Evolutionary conservation across 53 echinoderm and acorn worm genomes (phyloP), one percentile per base, ranked within the genome.

Genomic region (Henricia sp.): DNA sequence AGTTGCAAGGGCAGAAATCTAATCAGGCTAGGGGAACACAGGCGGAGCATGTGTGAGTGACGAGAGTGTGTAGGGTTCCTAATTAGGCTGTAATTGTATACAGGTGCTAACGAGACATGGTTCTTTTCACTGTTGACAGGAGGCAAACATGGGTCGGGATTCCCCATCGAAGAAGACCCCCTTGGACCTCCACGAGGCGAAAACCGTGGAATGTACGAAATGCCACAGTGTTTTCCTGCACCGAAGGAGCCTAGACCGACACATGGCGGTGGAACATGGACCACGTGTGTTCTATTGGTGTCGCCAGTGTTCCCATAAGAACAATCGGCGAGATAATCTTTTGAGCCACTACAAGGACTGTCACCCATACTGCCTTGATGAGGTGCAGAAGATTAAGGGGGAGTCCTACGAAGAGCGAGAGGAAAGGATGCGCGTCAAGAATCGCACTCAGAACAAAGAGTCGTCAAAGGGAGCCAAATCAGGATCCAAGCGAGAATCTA

Each of bases 231-330:
- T 67, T 16, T 67, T 67, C 9, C 37, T 67, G 2, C 67, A 67
- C 39, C 38, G 39, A 17, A 37, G 67, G 37, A 67, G 67, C 39
- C 39, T 67, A 21, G 67, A 67, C n/a, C 37, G 67, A 2, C 67
- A 67, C 27, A 19, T 67, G 67, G 19, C 65, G 17, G 37, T 65
- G 37, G 65, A 65, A 16, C 65, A 65, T 35, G 65, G 65, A 37
- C 37, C 65, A 19, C 67, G 67, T 5, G 67, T 67, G n/a, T 67
- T 67, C 38, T 67, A 67, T 6, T 67, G 67, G 67, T 67, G 67
- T 39, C 67, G 67, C 21, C 67, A 67, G 39, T 67, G 67, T 67
- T 67, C 67, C 17, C 67, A 38, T 39, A 67, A 67, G 67, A 67
- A 67, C 67, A 67, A 67, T 38, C 37, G 38, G 2, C 67, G 39